Evolutionary conservation across 2,797 vertebrate genomes (phyloP), one percentile per base, ranked within the genome.

Genomic region (Muraenolepis orangiensis): DNA sequence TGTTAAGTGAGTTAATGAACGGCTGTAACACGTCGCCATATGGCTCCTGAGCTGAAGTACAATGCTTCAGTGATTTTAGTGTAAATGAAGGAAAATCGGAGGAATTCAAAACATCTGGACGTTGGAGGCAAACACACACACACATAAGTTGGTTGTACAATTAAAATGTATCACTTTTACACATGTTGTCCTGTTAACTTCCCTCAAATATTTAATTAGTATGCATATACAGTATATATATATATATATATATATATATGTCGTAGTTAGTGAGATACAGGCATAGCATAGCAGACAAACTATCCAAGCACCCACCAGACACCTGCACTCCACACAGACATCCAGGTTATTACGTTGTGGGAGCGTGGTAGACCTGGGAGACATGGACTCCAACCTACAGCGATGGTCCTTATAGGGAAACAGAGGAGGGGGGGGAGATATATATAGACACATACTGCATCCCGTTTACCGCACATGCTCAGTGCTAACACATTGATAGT

Each of bases 1-100:
- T 78, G 26, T 76, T 74, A 61, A 67, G 32, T 34, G 76, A 72
- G 69, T 74, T n/a, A 86, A 69, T 71, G 66, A 82, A 18, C 77
- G 31, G 67, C 29, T 51, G 5, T 57, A 57, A 57, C 51, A 61
- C 8, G 51, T 61, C n/a, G 7, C n/a, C 51, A 26, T 61, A 61
- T 26, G 51, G 51, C 6, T 2, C n/a, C n/a, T 26, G 51, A 61
- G 51, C 51, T 61, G 20, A 8, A 23, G 51, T n/a, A 26, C n/a
- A 3, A 23, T 61, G 51, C 51, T 61, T 61, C 51, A 61, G 6
- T 61, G 10, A n/a, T 61, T 61, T 61, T n/a, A 23, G 51, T 23
- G 51, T 61, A 61, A 61, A 61, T 61, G 51, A 26, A 61, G 51
- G 51, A 61, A 61, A 61, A 61, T 23, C 51, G 4, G 51, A 8